Conservation (phyloP, 2,797 vertebrate genomes). For the Salarias fasciatus region DNA sequence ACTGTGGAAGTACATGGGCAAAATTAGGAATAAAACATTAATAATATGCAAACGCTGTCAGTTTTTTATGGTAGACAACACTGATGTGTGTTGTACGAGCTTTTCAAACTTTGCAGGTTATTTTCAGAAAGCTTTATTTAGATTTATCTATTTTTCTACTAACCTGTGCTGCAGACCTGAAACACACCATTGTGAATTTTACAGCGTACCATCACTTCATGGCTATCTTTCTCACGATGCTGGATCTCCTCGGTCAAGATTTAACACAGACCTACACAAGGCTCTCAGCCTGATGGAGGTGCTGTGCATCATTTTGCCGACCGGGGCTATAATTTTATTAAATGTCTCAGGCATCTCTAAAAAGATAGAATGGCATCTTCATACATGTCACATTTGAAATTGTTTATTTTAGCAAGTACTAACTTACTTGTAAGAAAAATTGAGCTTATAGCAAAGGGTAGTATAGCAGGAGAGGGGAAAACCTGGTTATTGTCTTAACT, state of each 20-base stretch:
- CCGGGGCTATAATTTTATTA: constrained; percentile 13
- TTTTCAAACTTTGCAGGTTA: constrained; percentile 35
- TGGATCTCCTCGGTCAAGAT: constrained; percentile 14
- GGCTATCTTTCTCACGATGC: constrained; percentile 6
- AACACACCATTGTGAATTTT: constrained; percentile 25
- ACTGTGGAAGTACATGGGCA: constrained; percentile 10
- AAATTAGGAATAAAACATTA: constrained; percentile 3
- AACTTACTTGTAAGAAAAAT: constrained; percentile 16
- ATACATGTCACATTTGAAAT: constrained; percentile 19
- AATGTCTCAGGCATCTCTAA: constrained; percentile 35
- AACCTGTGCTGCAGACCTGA: constrained; percentile 43
- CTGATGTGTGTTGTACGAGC: constrained; percentile 13
- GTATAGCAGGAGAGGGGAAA: neutral
- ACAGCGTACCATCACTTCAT: constrained; percentile 3
- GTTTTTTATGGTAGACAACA: constrained; percentile 14
- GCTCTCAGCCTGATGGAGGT: constrained; percentile 18
- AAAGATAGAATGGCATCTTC: constrained; percentile 32
- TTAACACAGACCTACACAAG: constrained; percentile 7
- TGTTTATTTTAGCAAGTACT: constrained; percentile 29
- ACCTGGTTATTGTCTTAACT: constrained; percentile 20
- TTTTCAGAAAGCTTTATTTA: constrained; percentile 28
- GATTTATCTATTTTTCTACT: constrained; percentile 72
- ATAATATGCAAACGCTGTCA: constrained; percentile 11
- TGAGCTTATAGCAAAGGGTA: constrained; percentile 5
- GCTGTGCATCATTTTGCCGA: constrained; percentile 35